Evolutionary conservation across 1,140 invertebrate species (phyloP).

Genomic region (Globodera rostochiensis): DNA sequence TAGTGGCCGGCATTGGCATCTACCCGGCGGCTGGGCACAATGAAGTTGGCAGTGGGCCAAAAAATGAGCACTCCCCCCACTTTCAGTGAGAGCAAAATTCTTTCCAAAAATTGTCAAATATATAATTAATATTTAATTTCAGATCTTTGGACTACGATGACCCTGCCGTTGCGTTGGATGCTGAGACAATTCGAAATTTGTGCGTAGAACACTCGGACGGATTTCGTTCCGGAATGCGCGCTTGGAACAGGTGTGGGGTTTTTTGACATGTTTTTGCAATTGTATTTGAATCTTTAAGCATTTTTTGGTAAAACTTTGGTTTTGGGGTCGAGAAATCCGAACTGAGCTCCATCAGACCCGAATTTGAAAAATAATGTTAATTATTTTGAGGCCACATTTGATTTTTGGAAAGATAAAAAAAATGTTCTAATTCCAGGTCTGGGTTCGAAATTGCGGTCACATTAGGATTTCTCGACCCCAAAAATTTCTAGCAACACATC

Average conservation of each 20-base stretch:
- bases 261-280: background rate
- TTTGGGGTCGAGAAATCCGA: no score
- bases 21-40: slow-evolving; percentile 78
- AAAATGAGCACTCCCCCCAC: slow-evolving; percentile 53
- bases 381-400: no score
- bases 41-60: slow-evolving; percentile 80
- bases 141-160: slow-evolving; percentile 6
- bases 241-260: slow-evolving; percentile 78
- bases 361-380: no score
- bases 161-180: slow-evolving; percentile 73
- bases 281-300: no score
- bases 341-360: no score
- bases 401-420: no score
- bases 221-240: slow-evolving; percentile 75
- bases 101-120: background rate
- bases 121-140: background rate
- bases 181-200: slow-evolving; percentile 73
- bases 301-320: no score
- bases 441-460: no score
- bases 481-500: no score
- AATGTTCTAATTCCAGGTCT: no score
- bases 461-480: no score
- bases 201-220: slow-evolving; percentile 59
- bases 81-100: background rate
- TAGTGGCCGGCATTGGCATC: slow-evolving; percentile 83